Evolutionary conservation across 2,888 invertebrate species (phyloP).

Genomic region (Scaptodrosophila latifasciaeformis): DNA sequence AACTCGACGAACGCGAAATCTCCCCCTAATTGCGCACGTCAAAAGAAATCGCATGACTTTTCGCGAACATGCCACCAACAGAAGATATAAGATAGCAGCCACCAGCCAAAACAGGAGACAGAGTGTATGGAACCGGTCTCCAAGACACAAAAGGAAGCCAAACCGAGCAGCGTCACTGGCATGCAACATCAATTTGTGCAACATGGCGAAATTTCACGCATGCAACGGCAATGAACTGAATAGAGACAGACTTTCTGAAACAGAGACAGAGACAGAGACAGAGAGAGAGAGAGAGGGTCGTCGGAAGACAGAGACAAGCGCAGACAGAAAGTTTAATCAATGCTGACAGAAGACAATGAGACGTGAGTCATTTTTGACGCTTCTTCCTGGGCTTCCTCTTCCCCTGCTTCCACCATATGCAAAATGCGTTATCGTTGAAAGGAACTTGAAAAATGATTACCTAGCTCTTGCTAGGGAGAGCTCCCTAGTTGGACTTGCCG

Average conservation of each 20-base stretch:
- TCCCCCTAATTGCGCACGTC: slow-evolving; percentile 47
- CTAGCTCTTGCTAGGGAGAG: not conserved
- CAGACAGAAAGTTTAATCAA: slow-evolving; percentile 59
- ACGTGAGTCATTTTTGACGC: not conserved
- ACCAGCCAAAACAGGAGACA: slow-evolving; percentile 29
- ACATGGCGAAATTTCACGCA: slow-evolving; percentile 60
- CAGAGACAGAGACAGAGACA: not conserved
- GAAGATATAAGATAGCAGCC: no score
- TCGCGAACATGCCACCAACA: slow-evolving; percentile 54
- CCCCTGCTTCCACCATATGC: not conserved
- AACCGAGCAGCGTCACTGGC: slow-evolving; percentile 23
- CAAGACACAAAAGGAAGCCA: not conserved
- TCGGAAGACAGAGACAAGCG: slow-evolving; percentile 33
- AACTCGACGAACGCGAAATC: not conserved
- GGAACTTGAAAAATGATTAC: not conserved
- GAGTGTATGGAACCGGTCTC: slow-evolving; percentile 2
- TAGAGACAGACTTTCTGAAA: not conserved
- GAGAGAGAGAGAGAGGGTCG: slow-evolving; percentile 19
- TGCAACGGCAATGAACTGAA: slow-evolving; percentile 26
- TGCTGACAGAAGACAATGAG: slow-evolving; percentile 56
- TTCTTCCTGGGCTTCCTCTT: not conserved
- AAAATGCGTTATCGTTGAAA: not conserved
- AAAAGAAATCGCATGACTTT: slow-evolving; percentile 55
- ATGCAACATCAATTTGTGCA: slow-evolving; percentile 62
- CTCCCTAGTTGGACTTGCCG: no score